phyloP scores from a whole-genome alignment of 2,797 vertebrate genomes.

The Leucoraja ocellata region DNA sequence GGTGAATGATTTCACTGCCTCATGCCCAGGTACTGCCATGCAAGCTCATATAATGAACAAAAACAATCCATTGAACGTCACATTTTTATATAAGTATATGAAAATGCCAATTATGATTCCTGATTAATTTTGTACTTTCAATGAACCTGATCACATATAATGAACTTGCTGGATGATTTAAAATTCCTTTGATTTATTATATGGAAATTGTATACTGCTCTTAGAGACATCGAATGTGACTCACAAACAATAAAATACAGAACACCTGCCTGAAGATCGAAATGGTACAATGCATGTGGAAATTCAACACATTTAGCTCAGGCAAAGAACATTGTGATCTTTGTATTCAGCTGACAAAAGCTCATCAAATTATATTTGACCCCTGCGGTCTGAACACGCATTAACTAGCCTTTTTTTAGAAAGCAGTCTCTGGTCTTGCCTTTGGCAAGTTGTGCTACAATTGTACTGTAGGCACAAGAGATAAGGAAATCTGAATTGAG shows the following conservation, averaged over 20 bases:
- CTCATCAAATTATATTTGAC: constrained; percentile 7
- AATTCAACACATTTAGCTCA: not conserved
- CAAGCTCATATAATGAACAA: no score
- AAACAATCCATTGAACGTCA: no score
- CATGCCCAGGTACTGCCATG: no score
- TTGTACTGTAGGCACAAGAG: constrained; percentile 7
- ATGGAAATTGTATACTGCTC: not conserved
- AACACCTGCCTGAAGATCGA: not conserved
- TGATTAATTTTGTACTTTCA: no score
- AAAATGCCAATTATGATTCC: no score
- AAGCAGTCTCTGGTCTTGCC: not conserved
- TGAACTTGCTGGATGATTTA: no score
- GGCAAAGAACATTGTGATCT: not conserved
- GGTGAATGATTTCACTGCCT: no score
- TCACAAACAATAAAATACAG: not conserved
- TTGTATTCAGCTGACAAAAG: not conserved
- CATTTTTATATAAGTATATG: no score
- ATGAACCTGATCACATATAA: no score
- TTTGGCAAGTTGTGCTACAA: constrained; percentile 21
- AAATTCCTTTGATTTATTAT: no score
- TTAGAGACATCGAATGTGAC: not conserved
- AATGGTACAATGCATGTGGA: not conserved
- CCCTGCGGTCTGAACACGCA: not conserved
- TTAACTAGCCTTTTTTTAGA: not conserved
- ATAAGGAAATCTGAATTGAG: not conserved